Base-by-base conservation (phyloP, 92 coral and sea anemone species). In the Epizoanthus illoricatus region DNA sequence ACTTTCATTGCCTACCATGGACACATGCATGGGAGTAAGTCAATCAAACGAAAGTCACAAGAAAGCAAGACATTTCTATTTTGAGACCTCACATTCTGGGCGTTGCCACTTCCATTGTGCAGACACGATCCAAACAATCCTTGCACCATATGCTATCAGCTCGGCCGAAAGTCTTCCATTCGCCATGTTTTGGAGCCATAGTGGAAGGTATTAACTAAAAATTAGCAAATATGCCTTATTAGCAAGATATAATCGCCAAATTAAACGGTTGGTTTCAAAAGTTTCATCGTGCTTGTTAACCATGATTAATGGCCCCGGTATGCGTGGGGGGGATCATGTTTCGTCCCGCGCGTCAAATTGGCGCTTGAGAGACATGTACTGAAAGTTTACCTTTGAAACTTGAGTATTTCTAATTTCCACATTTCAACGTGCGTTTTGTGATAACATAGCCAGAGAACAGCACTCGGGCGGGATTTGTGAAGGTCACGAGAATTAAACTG, bases 221-320 rank as follows among this genome's bases (percentile, higher is more conserved):
- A 78, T 78, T 62, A 62, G 82, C 55, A 64, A 78, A 78, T 11
- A 71, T 78, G 82, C 67, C 82, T 78, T 78, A 42, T 78, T 78
- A 78, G 61, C 82, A 66, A 78, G 82, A 78, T 78, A 78, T 78
- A 62, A 78, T 78, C 82, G 67, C 71, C 61, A 78, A 63, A 78
- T 63, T 78, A 78, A 78, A 78, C 70, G 82, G 82, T 78, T 63
- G 82, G 82, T 78, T 78, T 78, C 82, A 42, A 63, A 76, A 78
- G 70, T 64, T 78, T 78, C 82, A 78, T 78, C 82, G 71, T 78
- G 82, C 82, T 78, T 78, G 82, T 78, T 78, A 78, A 61, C 71
- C 60, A 64, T 78, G 82, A 78, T 78, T 78, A 78, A 78, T 78
- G 82, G 71, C 71, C 82, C 82, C 82, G 82, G 82, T 63, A 78